phyloP scores from a whole-genome alignment of 2,888 invertebrate species.

The Acronicta aceris region DNA sequence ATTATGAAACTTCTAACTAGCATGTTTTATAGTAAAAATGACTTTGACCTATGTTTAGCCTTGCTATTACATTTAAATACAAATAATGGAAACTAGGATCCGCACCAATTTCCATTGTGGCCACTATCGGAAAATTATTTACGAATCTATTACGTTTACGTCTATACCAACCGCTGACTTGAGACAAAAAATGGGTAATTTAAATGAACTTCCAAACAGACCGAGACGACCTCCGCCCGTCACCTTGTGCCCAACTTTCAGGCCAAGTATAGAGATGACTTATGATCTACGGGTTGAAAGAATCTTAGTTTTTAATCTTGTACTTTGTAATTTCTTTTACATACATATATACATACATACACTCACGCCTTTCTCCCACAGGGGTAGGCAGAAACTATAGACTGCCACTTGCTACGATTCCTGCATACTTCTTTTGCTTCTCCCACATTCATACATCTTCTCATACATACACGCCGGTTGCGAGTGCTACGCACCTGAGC shows the following conservation, averaged over 20 bases:
- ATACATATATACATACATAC: too few species aligned
- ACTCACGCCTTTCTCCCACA: too few species aligned
- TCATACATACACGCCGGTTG: too few species aligned
- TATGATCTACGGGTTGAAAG: constrained; percentile 4
- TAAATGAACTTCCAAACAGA: constrained; percentile 61
- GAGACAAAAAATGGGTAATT: constrained; percentile 47
- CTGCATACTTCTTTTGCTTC: too few species aligned
- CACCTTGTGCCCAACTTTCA: constrained; percentile 59
- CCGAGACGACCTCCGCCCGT: constrained; percentile 64
- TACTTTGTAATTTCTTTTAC: too few species aligned
- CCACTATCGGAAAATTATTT: constrained; percentile 16
- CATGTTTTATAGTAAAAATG: constrained; percentile 2
- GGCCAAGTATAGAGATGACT: constrained; percentile 46
- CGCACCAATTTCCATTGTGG: constrained; percentile 36
- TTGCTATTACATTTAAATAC: constrained; percentile 13
- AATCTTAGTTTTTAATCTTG: not conserved
- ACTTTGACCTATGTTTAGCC: constrained; percentile 19
- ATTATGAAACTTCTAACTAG: not conserved
- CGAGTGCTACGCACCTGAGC: too few species aligned
- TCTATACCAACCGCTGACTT: constrained; percentile 51
- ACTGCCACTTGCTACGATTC: too few species aligned
- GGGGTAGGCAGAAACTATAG: too few species aligned
- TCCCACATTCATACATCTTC: too few species aligned
- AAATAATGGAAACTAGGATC: constrained; percentile 14
- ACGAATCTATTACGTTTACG: constrained; percentile 34